Evolutionary conservation across 1,140 invertebrate species (phyloP), one percentile per base, ranked within the genome.

Genomic region (Helicoverpa zea): DNA sequence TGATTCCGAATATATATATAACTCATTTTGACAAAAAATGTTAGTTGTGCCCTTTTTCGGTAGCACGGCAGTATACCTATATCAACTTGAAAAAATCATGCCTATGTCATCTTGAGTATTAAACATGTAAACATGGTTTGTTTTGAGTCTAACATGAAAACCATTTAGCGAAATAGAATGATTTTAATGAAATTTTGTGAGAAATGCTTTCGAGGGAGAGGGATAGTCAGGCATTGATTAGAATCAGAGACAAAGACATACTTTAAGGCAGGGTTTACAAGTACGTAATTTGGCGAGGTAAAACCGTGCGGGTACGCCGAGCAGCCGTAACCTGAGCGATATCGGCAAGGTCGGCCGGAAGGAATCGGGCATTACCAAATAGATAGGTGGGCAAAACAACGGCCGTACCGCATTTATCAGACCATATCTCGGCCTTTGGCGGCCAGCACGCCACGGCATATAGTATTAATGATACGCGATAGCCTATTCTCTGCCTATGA

Each of bases 311-410:
- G 64, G 59, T 77, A 66, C 61, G 47, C 51, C 12, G 49, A 35
- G 47, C 68, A 23, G 13, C 43, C 47, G 73, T 49, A 64, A 76
- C 74, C 59, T 16, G 77, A 79, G 66, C 81, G 75, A 79, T 86
- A 86, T 83, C 80, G 82, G 85, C 89, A 91, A 93, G 92, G 90
- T 88, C 89, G 82, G 74, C 87, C 87, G 90, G 90, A 94, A 92
- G 90, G 83, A 90, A 90, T 87, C 81, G 81, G 85, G 77, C 88
- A 87, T 90, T 92, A 88, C 86, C 80, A 88, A 89, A 91, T 84
- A 90, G 88, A 89, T 89, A 86, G 86, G 85, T 83, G 80, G 70
- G 81, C 64, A 52, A 83, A 83, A 81, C 80, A 64, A 74, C 80
- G 68, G 68, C 79, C 84, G 78, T 51, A 74, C 84, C 84, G 73